Evolutionary conservation across 1,140 invertebrate species (phyloP).

Genomic region (Riptortus pedestris): DNA sequence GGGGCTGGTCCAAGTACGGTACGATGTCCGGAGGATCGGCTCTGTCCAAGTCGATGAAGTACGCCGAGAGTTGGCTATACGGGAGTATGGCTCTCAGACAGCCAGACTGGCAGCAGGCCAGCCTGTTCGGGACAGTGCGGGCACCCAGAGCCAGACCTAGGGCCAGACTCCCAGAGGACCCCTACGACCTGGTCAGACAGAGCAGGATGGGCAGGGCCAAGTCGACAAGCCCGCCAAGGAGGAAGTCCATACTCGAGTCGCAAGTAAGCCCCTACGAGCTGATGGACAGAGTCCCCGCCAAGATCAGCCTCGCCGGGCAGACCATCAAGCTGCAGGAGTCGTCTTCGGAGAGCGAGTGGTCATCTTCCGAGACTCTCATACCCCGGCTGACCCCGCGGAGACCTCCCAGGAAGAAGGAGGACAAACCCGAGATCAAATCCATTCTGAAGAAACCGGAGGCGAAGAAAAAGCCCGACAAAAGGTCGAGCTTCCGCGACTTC

Average conservation of each 20-base stretch:
- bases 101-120: slow-evolving; percentile 36
- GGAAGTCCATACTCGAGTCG: slow-evolving; percentile 67
- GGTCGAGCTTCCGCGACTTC: slow-evolving; percentile 32
- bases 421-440: slow-evolving; percentile 42
- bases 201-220: slow-evolving; percentile 43
- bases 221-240: slow-evolving; percentile 17
- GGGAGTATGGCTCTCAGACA: slow-evolving; percentile 49
- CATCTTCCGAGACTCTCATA: background rate
- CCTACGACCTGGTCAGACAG: slow-evolving; percentile 68
- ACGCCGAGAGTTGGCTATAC: slow-evolving; percentile 71
- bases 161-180: slow-evolving; percentile 47
- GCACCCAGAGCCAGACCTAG: slow-evolving; percentile 44
- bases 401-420: slow-evolving; percentile 34
- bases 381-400: slow-evolving; percentile 34
- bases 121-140: slow-evolving; percentile 36
- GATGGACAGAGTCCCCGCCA: slow-evolving; percentile 39
- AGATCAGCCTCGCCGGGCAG: slow-evolving; percentile 30
- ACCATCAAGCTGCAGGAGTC: slow-evolving; percentile 11
- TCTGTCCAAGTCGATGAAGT: slow-evolving; percentile 68
- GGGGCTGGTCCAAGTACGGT: slow-evolving; percentile 32
- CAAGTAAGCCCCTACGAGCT: slow-evolving; percentile 76
- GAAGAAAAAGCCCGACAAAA: slow-evolving; percentile 20
- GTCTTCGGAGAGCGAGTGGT: slow-evolving; percentile 34
- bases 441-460: slow-evolving; percentile 52
- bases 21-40: slow-evolving; percentile 43